Evolutionary conservation across 2,113 vertebrate species (phyloP).

Genomic region (Brachionichthys hirsutus): DNA sequence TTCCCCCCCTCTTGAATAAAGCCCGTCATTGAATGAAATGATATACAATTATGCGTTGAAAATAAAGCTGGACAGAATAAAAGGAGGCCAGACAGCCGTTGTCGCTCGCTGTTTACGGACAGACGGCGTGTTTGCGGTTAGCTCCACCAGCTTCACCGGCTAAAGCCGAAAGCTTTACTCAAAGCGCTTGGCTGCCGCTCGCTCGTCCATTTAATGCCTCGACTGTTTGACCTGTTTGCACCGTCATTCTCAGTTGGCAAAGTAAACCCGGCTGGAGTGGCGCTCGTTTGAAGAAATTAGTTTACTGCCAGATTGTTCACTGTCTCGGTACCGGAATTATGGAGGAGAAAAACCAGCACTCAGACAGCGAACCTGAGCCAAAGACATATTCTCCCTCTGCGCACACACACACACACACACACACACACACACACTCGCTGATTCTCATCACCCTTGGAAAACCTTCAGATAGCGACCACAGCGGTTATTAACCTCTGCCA

Average conservation of each 20-base stretch:
- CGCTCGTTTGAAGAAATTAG: not conserved
- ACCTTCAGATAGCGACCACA: constrained; percentile 34
- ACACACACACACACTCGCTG: constrained; percentile 1
- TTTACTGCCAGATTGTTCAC: constrained; percentile 10
- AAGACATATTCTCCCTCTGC: not conserved
- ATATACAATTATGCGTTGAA: no score
- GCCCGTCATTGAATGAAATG: no score
- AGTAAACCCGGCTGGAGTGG: not conserved
- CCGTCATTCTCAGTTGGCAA: not conserved
- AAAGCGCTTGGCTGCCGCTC: no score
- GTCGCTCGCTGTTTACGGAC: no score
- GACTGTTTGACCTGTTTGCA: not conserved
- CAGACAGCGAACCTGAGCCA: constrained; percentile 1
- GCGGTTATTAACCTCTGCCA: constrained; percentile 54
- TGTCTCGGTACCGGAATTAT: constrained; percentile 1
- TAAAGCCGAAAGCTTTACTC: no score
- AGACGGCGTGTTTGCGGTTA: no score
- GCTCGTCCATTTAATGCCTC: no score
- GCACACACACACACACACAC: not conserved
- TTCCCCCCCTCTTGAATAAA: no score
- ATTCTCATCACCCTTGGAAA: constrained; percentile 36
- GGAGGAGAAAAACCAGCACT: constrained; percentile 1
- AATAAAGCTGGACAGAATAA: no score
- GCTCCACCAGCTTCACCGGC: no score
- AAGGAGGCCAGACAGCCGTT: no score